phyloP scores from a whole-genome alignment of 92 coral and sea anemone species.

The Metridium senile region DNA sequence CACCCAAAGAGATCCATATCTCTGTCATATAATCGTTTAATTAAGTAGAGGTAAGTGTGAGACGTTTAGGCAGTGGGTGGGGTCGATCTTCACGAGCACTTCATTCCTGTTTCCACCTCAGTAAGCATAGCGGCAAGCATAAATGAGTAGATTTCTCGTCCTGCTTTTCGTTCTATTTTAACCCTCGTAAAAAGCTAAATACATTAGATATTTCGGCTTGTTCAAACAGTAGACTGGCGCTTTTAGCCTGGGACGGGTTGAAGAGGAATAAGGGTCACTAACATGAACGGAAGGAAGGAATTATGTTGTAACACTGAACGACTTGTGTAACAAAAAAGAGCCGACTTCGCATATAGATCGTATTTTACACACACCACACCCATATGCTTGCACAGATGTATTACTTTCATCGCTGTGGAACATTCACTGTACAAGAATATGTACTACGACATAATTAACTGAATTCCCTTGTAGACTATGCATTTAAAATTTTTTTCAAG shows the following conservation, averaged over 20 bases:
- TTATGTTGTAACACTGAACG: background rate
- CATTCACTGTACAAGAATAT: no score
- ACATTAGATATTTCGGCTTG: background rate
- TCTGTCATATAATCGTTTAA: background rate
- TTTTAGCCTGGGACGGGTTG: background rate
- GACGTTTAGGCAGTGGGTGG: slow-evolving; percentile 1
- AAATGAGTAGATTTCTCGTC: background rate
- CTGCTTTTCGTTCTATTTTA: background rate
- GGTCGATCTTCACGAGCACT: background rate
- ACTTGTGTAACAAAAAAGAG: slow-evolving; percentile 2
- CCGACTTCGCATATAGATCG: background rate
- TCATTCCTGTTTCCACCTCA: slow-evolving; percentile 11
- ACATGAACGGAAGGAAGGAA: slow-evolving; percentile 18
- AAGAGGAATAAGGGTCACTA: slow-evolving; percentile 2
- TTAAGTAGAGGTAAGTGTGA: slow-evolving; percentile 1
- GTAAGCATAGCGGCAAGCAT: background rate
- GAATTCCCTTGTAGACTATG: no score
- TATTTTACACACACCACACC: background rate
- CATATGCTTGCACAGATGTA: background rate
- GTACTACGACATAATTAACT: no score
- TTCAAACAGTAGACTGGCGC: background rate
- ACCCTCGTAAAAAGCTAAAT: background rate
- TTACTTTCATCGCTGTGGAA: background rate
- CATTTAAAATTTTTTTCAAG: background rate
- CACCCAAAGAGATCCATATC: slow-evolving; percentile 1